A percentile compares a stretch with the other conserved stretches of the same genome.
Conservation (phyloP, 2,888 invertebrate genomes). For the Parnassius smintheus region DNA sequence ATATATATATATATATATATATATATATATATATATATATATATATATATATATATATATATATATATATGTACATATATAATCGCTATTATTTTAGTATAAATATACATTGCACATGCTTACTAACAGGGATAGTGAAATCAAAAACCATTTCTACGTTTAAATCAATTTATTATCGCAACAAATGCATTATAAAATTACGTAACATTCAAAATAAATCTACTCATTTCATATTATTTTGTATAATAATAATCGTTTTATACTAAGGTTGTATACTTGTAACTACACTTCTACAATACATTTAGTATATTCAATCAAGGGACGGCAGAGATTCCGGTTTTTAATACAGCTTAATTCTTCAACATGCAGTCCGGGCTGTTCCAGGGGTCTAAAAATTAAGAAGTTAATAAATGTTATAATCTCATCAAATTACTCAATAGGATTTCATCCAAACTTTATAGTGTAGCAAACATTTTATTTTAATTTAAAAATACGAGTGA, state of each 20-base stretch:
- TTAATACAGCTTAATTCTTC: constrained; percentile 26
- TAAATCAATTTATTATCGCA: constrained; percentile 17
- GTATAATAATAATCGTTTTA: too few species aligned
- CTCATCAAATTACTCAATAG: too few species aligned
- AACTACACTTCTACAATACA: too few species aligned
- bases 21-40: too few species aligned
- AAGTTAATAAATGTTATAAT: not conserved
- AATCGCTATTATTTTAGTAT: not conserved
- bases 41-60: too few species aligned
- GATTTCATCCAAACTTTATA: too few species aligned
- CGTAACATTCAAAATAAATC: constrained; percentile 1
- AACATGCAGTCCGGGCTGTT: constrained; percentile 38
- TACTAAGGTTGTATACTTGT: too few species aligned
- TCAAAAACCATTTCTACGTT: not conserved
- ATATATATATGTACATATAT: too few species aligned
- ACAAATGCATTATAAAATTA: constrained; percentile 5
- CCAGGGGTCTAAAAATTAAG: constrained; percentile 41
- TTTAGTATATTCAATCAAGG: constrained; percentile 4
- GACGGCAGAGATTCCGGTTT: constrained; percentile 4
- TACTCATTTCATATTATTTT: too few species aligned
- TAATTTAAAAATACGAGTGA: too few species aligned
- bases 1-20: too few species aligned
- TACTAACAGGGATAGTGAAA: constrained; percentile 1
- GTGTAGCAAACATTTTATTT: too few species aligned
- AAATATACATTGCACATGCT: not conserved